Base-by-base conservation (phyloP, 2,113 vertebrate genomes). In the Gavialis gangeticus region DNA sequence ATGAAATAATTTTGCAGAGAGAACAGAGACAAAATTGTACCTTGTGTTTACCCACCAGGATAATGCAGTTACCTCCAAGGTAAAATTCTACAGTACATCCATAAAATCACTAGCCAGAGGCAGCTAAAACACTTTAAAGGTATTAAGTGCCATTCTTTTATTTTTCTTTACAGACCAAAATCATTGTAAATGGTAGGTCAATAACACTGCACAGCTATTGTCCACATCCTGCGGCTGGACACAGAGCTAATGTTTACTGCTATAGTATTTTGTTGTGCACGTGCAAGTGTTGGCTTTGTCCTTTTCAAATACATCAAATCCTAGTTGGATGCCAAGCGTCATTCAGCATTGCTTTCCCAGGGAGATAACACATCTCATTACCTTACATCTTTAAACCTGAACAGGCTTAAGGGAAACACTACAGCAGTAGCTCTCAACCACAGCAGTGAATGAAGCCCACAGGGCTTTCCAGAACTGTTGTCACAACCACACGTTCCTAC, bases 321-420 rank as follows among this genome's bases (percentile, higher is more conserved):
- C 46, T 25, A 34, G 14, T 54, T 5, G 17, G 3, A 28, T 58
- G 8, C 22, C 85, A 34, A 0, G 0, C 13, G 28, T 37, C 6
- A 55, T 12, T 71, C 34, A 34, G 18, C 67, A 71, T 19, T 12
- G 34, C 18, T 71, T 34, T 71, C 67, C 67, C 37, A 7, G 46
- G 46, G 46, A 46, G 46, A 46, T 46, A 9, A 46, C 7, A 66
- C 14, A 3, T 58, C 56, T 19, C 14, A 18, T n/a, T 66, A n/a
- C 75, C n/a, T 58, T 21, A 67, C 14, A 3, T 28, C 55, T 54
- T n/a, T 27, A 34, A 18, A 64, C 64, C 54, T 73, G 34, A 82
- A 86, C 54, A 21, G 25, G 59, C 24, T n/a, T n/a, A 79, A 56
- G n/a, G 5, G 16, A 67, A 75, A 15, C 19, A 19, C 19, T 86